Conservation (phyloP, 2,888 invertebrate species). For the Conus canariensis region DNA sequence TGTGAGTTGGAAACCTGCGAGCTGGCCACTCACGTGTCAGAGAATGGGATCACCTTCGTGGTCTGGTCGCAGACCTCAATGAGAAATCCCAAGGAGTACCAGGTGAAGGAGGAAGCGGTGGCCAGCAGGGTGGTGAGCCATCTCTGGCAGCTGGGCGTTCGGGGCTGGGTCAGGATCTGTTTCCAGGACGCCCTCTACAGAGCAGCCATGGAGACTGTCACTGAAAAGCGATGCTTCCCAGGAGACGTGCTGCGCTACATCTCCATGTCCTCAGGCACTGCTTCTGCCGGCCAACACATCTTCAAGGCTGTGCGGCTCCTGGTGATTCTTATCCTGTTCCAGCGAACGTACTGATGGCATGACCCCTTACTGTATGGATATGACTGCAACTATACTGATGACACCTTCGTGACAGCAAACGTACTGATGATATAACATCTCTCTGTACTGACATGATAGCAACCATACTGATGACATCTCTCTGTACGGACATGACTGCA, state of each 20-base stretch:
- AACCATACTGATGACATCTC: too few relatives aligned
- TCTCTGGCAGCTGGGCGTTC: background rate
- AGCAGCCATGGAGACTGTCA: background rate
- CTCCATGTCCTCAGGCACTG: background rate
- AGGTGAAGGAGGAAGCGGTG: background rate
- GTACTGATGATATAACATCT: too few relatives aligned
- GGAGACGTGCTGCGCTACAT: background rate
- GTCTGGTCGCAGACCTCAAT: background rate
- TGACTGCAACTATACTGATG: too few relatives aligned
- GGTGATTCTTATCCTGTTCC: background rate
- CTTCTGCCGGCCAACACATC: background rate
- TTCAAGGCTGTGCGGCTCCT: background rate
- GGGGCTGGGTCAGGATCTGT: background rate
- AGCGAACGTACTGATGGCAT: too few relatives aligned
- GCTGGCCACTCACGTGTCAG: background rate
- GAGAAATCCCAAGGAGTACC: background rate
- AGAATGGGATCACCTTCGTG: background rate
- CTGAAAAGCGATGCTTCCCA: background rate
- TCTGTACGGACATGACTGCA: too few relatives aligned
- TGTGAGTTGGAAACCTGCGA: background rate
- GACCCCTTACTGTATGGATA: too few relatives aligned
- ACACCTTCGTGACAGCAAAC: too few relatives aligned
- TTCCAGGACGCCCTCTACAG: background rate
- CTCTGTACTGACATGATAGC: too few relatives aligned
- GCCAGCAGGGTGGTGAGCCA: background rate